Base-by-base conservation (phyloP, 2,888 invertebrate genomes). In the Caenorhabditis wallacei region DNA sequence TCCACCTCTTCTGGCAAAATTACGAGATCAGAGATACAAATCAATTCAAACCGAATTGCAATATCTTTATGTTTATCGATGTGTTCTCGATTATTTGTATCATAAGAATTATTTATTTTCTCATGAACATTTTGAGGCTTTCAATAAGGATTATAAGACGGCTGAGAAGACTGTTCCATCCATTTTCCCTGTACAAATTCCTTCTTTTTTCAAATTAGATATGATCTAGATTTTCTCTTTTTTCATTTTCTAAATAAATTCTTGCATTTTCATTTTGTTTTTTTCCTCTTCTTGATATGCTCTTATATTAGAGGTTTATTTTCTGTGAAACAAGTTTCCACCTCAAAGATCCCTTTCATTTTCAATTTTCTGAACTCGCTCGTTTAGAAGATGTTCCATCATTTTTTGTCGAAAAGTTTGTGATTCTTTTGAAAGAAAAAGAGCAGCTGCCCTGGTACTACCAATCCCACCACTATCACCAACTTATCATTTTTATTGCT, bases 11-110 rank as follows among this genome's bases (percentile, higher is more conserved):
- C 53, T 85, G 43, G 51, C 64, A 26, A 69, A 56, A 54, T 57
- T 85, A 5, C 82, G 85, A 13, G 84, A 86, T 20, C 82, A 86
- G 37, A 70, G 86, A 46, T 76, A 72, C 78, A 70, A 75, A 20
- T 53, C 75, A n/a, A 79, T 86, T 48, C 84, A 86, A 35, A 86
- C 83, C 18, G 83, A 83, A 30, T 57, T 81, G 76, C 88, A 88
- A 61, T 88, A 87, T 66, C 53, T 88, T 13, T 88, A 80, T 68
- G 79, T 85, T 22, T 85, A 88, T 64, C 87, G 88, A 3, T 74
- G 84, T 51, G 30, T 88, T 16, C 37, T 88, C 24, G 85, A 82
- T 68, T 85, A 85, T 64, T 66, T 87, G 35, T 26, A 57, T 5
- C 20, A 59, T 2, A 79, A 75, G 30, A 71, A 80, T 46, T 70